These are phyloP conservation scores for Pimpla rufipes DNA, from an alignment of 2,888 invertebrate species.

Conservation along the genomic window DNA sequence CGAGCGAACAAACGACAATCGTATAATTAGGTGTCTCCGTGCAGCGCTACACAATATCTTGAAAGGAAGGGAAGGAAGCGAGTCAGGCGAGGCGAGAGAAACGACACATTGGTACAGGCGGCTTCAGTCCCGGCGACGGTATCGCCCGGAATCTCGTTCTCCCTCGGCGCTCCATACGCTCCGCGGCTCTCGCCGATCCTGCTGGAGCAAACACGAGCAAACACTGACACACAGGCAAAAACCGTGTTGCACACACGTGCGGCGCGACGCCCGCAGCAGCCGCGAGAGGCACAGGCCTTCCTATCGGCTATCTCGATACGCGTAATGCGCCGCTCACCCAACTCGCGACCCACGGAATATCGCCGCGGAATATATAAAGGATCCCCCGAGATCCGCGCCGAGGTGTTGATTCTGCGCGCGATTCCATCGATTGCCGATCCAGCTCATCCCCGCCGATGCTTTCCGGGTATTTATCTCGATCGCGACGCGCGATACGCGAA, in stretches of 20 bases:
- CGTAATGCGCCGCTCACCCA: constrained; percentile 50
- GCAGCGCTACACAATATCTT: constrained; percentile 79
- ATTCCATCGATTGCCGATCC: constrained; percentile 62
- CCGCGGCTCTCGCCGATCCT: constrained; percentile 41
- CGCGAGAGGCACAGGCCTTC: constrained; percentile 36
- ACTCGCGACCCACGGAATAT: constrained; percentile 56
- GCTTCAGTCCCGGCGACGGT: constrained; percentile 57
- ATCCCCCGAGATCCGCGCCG: constrained; percentile 63
- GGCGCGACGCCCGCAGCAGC: too few relatives aligned
- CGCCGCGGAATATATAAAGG: constrained; percentile 47
- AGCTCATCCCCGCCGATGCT: constrained; percentile 24
- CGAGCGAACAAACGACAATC: constrained; percentile 83
- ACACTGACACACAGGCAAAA: not conserved
- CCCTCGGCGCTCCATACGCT: constrained; percentile 47
- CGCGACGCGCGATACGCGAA: not conserved
- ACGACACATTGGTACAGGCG: constrained; percentile 77
- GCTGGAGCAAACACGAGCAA: not conserved
- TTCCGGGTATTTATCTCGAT: constrained; percentile 18
- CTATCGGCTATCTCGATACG: constrained; percentile 61
- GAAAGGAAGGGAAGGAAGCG: constrained; percentile 47
- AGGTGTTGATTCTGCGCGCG: too few relatives aligned
- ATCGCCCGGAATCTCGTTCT: constrained; percentile 61
- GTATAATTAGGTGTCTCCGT: constrained; percentile 84
- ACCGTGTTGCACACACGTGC: too few relatives aligned
- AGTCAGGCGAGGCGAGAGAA: constrained; percentile 40